phyloP scores from a whole-genome alignment of 2,888 invertebrate genomes.

The Lochmaea capreae region DNA sequence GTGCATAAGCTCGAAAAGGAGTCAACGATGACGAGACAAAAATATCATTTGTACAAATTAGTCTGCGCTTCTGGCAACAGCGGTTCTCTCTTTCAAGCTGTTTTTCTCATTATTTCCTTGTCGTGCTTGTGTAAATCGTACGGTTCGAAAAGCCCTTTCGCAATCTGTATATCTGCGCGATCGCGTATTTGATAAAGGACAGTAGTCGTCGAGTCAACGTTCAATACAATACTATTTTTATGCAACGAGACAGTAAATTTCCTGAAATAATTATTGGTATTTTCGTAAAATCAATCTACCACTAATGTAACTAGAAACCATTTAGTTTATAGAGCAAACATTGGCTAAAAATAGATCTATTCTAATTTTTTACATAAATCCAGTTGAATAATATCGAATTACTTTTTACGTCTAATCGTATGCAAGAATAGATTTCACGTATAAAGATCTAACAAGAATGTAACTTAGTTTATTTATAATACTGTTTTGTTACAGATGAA shows the following conservation, averaged over 20 bases:
- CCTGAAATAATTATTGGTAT: neutral
- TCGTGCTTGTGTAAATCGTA: too few species aligned
- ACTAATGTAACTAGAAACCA: neutral
- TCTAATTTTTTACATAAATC: neutral
- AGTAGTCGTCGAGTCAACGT: too few species aligned
- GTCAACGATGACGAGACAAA: too few species aligned
- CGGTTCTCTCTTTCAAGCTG: too few species aligned
- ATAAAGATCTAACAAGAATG: neutral
- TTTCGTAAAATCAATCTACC: neutral
- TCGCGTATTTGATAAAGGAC: too few species aligned
- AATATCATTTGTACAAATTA: too few species aligned
- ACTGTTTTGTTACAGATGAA: constrained; percentile 80
- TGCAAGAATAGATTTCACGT: neutral
- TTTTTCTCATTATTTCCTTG: too few species aligned
- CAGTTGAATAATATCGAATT: constrained; percentile 1
- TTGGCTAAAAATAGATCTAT: neutral
- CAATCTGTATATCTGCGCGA: too few species aligned
- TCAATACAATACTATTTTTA: neutral
- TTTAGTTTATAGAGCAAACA: constrained; percentile 1
- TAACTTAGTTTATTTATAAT: constrained; percentile 4
- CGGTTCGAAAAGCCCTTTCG: too few species aligned
- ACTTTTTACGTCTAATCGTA: neutral
- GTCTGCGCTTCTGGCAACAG: too few species aligned
- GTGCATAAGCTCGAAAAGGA: too few species aligned
- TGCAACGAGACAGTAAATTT: neutral